Conservation (phyloP, 2,888 invertebrate species). For the Caenorhabditis afra region DNA sequence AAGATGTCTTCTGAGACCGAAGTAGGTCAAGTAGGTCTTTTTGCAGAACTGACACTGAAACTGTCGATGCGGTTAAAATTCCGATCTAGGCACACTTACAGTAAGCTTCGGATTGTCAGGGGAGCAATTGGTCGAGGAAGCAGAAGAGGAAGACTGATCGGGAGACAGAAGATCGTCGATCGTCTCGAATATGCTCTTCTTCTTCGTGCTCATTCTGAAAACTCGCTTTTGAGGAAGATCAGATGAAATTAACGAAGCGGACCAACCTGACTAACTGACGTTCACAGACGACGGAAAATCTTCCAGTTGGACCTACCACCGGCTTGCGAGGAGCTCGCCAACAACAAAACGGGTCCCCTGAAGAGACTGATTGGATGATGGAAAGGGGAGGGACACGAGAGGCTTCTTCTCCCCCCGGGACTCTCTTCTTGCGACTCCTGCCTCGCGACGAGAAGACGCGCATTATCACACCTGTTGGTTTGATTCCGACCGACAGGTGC, state of each 20-base stretch:
- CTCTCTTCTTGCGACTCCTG: constrained; percentile 13
- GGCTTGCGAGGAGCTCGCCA: neutral
- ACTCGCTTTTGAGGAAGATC: no score
- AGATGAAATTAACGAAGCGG: neutral
- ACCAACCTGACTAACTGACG: constrained; percentile 4
- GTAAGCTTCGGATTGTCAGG: constrained; percentile 40
- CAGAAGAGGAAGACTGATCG: constrained; percentile 33
- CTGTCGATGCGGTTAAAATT: no score
- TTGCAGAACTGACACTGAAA: constrained; percentile 66
- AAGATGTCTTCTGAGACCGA: constrained; percentile 64
- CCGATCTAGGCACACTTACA: constrained; percentile 1
- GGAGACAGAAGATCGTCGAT: constrained; percentile 57
- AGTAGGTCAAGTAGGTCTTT: constrained; percentile 63
- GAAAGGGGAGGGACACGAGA: constrained; percentile 19
- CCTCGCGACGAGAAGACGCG: constrained; percentile 27
- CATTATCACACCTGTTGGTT: constrained; percentile 61
- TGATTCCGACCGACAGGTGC: constrained; percentile 57
- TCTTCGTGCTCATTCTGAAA: constrained; percentile 15
- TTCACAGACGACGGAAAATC: neutral
- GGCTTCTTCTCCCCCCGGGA: neutral
- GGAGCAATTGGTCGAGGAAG: constrained; percentile 27
- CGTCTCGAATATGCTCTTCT: constrained; percentile 58
- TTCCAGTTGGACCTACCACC: constrained; percentile 14
- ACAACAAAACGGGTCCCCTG: constrained; percentile 31
- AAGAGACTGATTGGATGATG: constrained; percentile 47